Base-by-base conservation (phyloP, 53 echinoderm and acorn worm species). In the Patiria pectinifera region DNA sequence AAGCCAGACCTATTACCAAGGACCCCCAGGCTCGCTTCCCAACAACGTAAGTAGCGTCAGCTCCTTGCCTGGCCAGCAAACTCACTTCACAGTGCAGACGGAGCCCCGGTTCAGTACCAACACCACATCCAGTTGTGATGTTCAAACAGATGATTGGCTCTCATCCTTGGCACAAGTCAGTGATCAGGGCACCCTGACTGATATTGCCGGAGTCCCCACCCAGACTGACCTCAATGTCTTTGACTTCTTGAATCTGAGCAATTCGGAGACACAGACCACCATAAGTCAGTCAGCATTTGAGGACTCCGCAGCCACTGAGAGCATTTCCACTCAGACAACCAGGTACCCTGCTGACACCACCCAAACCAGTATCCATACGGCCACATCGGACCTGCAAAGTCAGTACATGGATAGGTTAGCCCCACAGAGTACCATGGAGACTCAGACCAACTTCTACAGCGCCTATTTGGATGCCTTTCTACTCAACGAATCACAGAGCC, bases 201-300 rank as follows among this genome's bases (percentile, higher is more conserved):
- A 94, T 43, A 92, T 92, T 9, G 85, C 91, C 49, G 97, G 94
- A 25, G 97, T 95, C 19, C 95, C 94, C 45, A 95, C 93, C 23
- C 97, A 97, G 70, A 97, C 97, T 18, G 96, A 96, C 74, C 87
- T 97, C 63, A 95, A 89, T 48, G 83, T 97, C 58, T 82, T 96
- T 21, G 93, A 89, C 63, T 94, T 86, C 66, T 91, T 91, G 80
- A 92, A 84, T 59, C 93, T 89, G 21, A 95, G 92, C 87, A 86
- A 94, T 70, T 94, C 89, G 44, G 95, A 98, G 47, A 98, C 98
- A 23, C 98, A 98, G 71, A 98, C 98, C 6, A 92, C 92, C n/a
- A 83, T 94, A 78, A 94, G 91, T 62, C 92, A 93, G 13, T 91
- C 80, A 69, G 94, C 91, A 74, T 62, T 90, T 45, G 80, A 90